These are phyloP conservation scores for Condylostylus longicornis DNA, from an alignment of 1,140 invertebrate genomes.

Conservation along the genomic window DNA sequence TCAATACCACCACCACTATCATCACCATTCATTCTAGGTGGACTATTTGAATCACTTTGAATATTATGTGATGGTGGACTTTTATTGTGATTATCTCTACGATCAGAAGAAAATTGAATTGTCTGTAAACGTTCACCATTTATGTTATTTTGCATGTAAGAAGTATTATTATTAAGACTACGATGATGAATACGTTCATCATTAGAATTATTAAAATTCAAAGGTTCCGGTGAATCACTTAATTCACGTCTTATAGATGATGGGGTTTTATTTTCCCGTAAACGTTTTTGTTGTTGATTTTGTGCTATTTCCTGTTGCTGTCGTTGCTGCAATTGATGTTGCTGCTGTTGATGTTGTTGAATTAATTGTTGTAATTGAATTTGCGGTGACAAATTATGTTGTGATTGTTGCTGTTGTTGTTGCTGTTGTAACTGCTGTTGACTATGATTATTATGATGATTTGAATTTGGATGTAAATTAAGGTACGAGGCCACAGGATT, in stretches of 20 bases:
- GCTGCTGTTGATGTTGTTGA: too few relatives aligned
- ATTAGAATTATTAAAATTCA: too few relatives aligned
- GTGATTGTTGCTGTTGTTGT: conserved; percentile 2
- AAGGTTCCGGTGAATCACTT: too few relatives aligned
- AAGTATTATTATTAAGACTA: too few relatives aligned
- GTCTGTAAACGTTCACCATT: too few relatives aligned
- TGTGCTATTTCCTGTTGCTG: not conserved
- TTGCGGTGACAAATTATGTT: conserved; percentile 5
- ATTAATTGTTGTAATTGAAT: conserved; percentile 1
- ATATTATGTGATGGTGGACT: not conserved
- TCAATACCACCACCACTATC: conserved; percentile 17
- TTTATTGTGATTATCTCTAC: conserved; percentile 1
- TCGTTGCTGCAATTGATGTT: conserved; percentile 4
- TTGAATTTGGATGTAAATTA: conserved; percentile 5
- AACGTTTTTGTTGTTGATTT: conserved; percentile 1
- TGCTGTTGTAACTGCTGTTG: not conserved
- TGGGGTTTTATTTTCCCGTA: conserved; percentile 2
- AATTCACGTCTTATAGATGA: conserved; percentile 18
- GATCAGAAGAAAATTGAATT: too few relatives aligned
- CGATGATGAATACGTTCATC: too few relatives aligned
- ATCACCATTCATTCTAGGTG: conserved; percentile 8
- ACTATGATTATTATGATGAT: not conserved
- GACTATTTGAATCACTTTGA: too few relatives aligned
- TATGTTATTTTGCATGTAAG: too few relatives aligned
- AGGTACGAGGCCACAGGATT: not conserved